Base-by-base conservation (phyloP, 1,140 invertebrate species). In the Piezodorus guildinii region DNA sequence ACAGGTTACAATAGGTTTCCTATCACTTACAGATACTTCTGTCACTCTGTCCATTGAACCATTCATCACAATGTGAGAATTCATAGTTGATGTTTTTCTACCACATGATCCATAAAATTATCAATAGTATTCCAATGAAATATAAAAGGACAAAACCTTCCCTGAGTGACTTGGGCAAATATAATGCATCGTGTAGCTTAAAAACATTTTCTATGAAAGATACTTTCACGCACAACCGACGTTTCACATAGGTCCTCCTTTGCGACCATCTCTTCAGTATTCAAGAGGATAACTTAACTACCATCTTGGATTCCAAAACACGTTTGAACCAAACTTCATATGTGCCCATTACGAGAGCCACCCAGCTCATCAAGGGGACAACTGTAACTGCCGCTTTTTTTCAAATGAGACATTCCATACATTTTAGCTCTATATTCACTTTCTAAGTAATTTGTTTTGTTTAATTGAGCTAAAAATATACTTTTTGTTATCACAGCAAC, bases 1-100 rank as follows among this genome's bases (percentile, higher is more conserved):
- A 80, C 79, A 80, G 73, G 79, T 79, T 72, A 80, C 73, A 68
- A 79, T 77, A 49, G 79, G 78, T 74, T 80, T 79, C 66, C 77
- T 73, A 70, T 76, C 77, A 75, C 77, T 77, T 34, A 67, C n/a
- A 15, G 49, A 58, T 69, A 74, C 73, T 74, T 74, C 75, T 19
- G 43, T 19, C n/a, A 60, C 15, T 60, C 21, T 60, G 14, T 60
- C 58, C 30, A 44, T 44, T 34, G 43, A 43, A 43, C 58, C 58
- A 60, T 60, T 60, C 30, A 60, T 60, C 9, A 43, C 16, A 60
- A 17, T 17, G 30, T 60, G 58, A 9, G 15, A 23, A 60, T 34
- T 44, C 58, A 60, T 60, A 17, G 17, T 43, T 44, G 58, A 25
- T 19, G 17, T 19, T 44, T 39, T 9, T 17, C 16, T 43, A 34